Evolutionary conservation across 1,140 invertebrate species (phyloP), one percentile per base, ranked within the genome.

Genomic region (Caerostris darwini): DNA sequence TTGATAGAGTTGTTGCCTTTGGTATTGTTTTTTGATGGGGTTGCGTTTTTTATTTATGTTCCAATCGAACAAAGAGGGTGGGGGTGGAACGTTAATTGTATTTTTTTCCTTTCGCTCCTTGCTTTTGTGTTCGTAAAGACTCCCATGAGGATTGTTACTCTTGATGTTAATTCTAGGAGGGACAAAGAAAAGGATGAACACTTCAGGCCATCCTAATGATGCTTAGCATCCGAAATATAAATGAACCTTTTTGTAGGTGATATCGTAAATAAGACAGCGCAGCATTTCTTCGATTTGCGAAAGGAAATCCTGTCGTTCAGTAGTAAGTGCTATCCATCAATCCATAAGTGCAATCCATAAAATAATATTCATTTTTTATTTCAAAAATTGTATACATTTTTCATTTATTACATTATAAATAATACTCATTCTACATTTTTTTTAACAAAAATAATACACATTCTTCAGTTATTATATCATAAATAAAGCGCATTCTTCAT

Each of bases 71-170:
- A 17, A 50, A 53, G 81, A 58, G 58, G 59, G 17, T 90, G 56
- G 34, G 71, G 53, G 71, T 71, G 50, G 89, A 88, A 77, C 89
- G 89, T 92, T 92, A 92, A 92, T 92, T 92, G 90, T 85, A 69
- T 92, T 85, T 92, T 92, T 90, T 77, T 92, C 34, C 57, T 17
- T 59, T 82, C 71, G 14, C 10, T 58, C 69, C 57, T 19, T 54
- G 87, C 87, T 89, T 89, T 58, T 90, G 71, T 34, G 82, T 57
- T 59, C 34, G 90, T 92, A 92, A 92, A 17, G 61, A 67, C 90
- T 67, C 90, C 59, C 90, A n/a, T 50, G 54, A 34, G 90, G 61
- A 85, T 92, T 92, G 67, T 92, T 83, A 85, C 85, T 92, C 90
- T 92, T 92, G 90, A 92, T 92, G 90, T 85, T 57, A n/a, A n/a